These are phyloP conservation scores for Eurytemora carolleeae DNA, from an alignment of 1,140 invertebrate genomes.

Conservation along the genomic window DNA sequence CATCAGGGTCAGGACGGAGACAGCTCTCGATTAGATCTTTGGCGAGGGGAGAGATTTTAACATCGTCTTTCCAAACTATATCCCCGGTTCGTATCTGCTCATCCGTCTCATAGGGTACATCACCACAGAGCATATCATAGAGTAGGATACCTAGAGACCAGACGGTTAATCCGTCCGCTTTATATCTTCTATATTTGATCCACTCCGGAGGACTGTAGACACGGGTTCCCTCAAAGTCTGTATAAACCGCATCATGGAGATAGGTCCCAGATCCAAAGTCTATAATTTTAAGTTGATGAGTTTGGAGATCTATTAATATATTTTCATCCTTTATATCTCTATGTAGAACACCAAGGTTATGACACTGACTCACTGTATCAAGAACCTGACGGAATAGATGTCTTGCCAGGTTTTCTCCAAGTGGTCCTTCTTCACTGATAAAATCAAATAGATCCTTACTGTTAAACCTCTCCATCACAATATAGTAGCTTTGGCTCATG, in stretches of 20 bases:
- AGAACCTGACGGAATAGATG: constrained; percentile 30
- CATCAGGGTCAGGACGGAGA: constrained; percentile 32
- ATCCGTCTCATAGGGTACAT: constrained; percentile 46
- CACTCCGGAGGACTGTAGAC: constrained; percentile 49
- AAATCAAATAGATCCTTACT: constrained; percentile 37
- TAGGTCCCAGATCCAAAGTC: constrained; percentile 46
- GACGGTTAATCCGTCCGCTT: constrained; percentile 38
- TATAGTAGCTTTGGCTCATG: constrained; percentile 27
- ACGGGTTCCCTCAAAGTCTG: constrained; percentile 43
- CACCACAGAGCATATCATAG: constrained; percentile 46
- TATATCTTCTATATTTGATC: constrained; percentile 37
- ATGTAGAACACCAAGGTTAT: constrained; percentile 28
- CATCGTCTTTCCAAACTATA: constrained; percentile 34
- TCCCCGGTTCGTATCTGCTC: constrained; percentile 37
- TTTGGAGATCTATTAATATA: constrained; percentile 32
- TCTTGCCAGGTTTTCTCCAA: constrained; percentile 28
- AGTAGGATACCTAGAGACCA: constrained; percentile 47
- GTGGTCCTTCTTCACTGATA: constrained; percentile 31
- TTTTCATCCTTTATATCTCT: constrained; percentile 41
- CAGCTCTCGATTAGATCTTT: constrained; percentile 38
- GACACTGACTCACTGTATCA: constrained; percentile 26
- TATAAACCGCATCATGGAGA: constrained; percentile 36
- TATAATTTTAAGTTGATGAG: constrained; percentile 34
- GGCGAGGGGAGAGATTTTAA: constrained; percentile 34
- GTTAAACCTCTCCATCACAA: constrained; percentile 34